A percentile compares a stretch with the other conserved stretches of the same genome.
These are phyloP conservation scores for Dicyrtoma fusca DNA, from an alignment of 2,888 invertebrate genomes.

Conservation along the genomic window DNA sequence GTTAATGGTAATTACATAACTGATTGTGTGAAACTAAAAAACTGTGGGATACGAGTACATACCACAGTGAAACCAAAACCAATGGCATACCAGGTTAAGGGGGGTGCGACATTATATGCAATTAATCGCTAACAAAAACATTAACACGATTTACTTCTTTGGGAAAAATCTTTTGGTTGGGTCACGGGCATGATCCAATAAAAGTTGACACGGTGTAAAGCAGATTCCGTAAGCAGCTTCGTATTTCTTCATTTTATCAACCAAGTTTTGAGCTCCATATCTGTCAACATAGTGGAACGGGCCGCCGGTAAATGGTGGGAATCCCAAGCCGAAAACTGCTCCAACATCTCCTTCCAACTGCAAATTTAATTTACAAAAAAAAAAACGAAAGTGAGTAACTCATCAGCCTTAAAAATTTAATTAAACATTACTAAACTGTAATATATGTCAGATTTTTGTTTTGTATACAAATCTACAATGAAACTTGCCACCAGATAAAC, in stretches of 20 bases:
- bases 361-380: too few species aligned
- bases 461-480: conserved; percentile 1
- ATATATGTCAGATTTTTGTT: too few species aligned
- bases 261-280: conserved; percentile 87
- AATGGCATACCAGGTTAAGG: too few species aligned
- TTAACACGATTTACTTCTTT: neutral
- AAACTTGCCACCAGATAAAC: neutral
- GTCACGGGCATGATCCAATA: conserved; percentile 91
- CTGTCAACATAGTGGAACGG: conserved; percentile 91
- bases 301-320: conserved; percentile 93
- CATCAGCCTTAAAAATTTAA: too few species aligned
- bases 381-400: too few species aligned
- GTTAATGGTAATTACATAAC: too few species aligned
- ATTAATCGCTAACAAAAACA: too few species aligned
- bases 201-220: conserved; percentile 90
- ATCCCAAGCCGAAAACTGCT: conserved; percentile 98
- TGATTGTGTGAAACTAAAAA: too few species aligned
- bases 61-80: too few species aligned
- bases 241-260: conserved; percentile 87
- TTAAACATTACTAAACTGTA: too few species aligned
- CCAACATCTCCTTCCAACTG: conserved; percentile 96
- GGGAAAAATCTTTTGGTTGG: conserved; percentile 84
- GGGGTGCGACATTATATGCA: too few species aligned
- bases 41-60: too few species aligned
- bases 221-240: conserved; percentile 81